Percentiles rank a stretch among this genome's conserved stretches.
phyloP scores from a whole-genome alignment of 2,888 invertebrate species.

The Lymantria dispar region DNA sequence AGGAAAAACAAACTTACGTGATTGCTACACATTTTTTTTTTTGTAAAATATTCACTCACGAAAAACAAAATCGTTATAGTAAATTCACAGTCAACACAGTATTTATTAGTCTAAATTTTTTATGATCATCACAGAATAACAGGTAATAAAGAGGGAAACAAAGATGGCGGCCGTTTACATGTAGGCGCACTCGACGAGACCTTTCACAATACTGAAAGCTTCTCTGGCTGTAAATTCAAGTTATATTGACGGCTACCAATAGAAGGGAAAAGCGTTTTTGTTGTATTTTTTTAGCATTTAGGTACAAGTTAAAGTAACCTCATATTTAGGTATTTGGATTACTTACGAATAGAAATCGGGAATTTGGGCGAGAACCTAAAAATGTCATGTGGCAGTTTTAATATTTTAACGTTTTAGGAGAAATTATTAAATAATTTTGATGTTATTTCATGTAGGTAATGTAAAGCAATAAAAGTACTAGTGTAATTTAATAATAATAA shows the following conservation, averaged over 20 bases:
- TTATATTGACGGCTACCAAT: background rate
- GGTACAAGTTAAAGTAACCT: too few species aligned
- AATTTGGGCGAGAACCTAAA: too few species aligned
- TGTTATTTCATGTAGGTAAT: too few species aligned
- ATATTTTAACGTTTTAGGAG: too few species aligned
- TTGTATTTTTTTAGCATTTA: background rate
- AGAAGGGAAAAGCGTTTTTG: background rate
- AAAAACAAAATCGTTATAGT: background rate
- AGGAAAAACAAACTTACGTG: constrained; percentile 1
- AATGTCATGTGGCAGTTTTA: too few species aligned
- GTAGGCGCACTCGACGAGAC: background rate
- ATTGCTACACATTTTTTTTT: constrained; percentile 4
- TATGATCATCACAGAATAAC: background rate
- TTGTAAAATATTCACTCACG: background rate
- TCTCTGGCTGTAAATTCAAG: background rate
- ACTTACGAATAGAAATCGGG: too few species aligned
- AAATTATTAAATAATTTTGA: too few species aligned
- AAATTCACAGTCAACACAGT: background rate
- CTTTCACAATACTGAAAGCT: background rate
- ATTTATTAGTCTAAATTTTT: background rate
- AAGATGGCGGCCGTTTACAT: background rate
- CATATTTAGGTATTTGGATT: too few species aligned
- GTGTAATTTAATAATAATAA: too few species aligned
- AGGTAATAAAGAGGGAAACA: background rate
- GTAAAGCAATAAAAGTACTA: too few species aligned